A percentile compares a stretch with the other conserved stretches of the same genome.
These are phyloP conservation scores for Champsocephalus gunnari DNA, from an alignment of 2,797 vertebrate genomes.

Conservation along the genomic window DNA sequence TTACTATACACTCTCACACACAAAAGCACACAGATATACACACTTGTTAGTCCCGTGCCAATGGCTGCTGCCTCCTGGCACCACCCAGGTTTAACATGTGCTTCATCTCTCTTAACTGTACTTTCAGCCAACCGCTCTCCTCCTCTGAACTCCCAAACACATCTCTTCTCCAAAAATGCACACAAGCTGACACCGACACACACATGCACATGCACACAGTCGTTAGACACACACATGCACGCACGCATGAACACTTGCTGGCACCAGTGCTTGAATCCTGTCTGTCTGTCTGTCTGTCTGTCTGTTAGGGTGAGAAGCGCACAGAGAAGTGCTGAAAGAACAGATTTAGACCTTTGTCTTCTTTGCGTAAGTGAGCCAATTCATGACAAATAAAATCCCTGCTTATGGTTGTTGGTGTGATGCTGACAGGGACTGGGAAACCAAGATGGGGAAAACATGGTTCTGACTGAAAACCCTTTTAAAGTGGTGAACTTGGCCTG, in stretches of 20 bases:
- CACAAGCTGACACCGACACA: slow-evolving; percentile 21
- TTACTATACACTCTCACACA: slow-evolving; percentile 44
- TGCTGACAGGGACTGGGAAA: slow-evolving; percentile 42
- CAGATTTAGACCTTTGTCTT: slow-evolving; percentile 66
- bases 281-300: slow-evolving; percentile 41
- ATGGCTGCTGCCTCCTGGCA: slow-evolving; percentile 57
- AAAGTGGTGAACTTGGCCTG: slow-evolving; percentile 15
- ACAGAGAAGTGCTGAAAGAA: slow-evolving; percentile 64
- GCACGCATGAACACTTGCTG: slow-evolving; percentile 37
- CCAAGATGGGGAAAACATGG: background rate
- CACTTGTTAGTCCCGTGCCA: slow-evolving; percentile 46
- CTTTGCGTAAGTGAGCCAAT: slow-evolving; percentile 44
- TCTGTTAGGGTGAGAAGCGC: slow-evolving; percentile 42
- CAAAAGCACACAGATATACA: slow-evolving; percentile 41
- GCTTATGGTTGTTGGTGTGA: slow-evolving; percentile 38
- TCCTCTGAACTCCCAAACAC: slow-evolving; percentile 38
- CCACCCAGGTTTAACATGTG: slow-evolving; percentile 52
- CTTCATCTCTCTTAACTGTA: slow-evolving; percentile 67
- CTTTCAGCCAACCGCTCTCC: slow-evolving; percentile 50
- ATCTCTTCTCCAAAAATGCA: slow-evolving; percentile 44
- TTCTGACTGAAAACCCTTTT: slow-evolving; percentile 28
- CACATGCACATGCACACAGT: slow-evolving; percentile 1
- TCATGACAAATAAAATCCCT: slow-evolving; percentile 58
- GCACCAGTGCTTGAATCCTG: slow-evolving; percentile 59
- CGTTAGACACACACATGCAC: background rate